Evolutionary conservation across 2,113 vertebrate species (phyloP).

Genomic region (Cyrtonyx montezumae): DNA sequence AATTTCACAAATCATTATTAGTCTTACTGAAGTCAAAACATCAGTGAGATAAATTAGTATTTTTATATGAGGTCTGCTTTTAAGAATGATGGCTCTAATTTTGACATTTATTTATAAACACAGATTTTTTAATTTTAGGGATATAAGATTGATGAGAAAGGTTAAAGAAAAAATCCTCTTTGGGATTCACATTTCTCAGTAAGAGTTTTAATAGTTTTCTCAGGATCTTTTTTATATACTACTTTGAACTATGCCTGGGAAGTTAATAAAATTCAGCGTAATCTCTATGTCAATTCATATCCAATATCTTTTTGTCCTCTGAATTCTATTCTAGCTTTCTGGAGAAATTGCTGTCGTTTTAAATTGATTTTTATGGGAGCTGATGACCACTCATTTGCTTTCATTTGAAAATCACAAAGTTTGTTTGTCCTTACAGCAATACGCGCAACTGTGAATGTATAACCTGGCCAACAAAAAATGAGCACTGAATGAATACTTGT

Average conservation of each 20-base stretch:
- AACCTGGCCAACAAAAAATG: not conserved
- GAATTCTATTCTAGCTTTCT: not conserved
- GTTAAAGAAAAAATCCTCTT: not conserved
- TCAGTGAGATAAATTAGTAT: not conserved
- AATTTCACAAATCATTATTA: not conserved
- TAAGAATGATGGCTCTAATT: rapidly evolving
- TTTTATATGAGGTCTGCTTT: not conserved
- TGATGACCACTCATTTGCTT: not conserved
- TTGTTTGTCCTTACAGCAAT: not conserved
- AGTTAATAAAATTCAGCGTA: not conserved
- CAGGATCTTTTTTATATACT: not conserved
- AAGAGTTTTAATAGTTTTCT: not conserved
- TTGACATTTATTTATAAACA: not conserved
- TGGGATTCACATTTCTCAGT: not conserved
- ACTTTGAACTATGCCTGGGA: not conserved
- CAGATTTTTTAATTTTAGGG: not conserved
- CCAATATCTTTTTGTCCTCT: not conserved
- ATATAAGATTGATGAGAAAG: not conserved
- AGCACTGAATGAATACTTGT: not conserved
- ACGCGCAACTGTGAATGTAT: not conserved
- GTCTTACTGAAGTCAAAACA: not conserved
- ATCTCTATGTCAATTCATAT: not conserved
- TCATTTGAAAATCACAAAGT: not conserved
- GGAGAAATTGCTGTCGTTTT: not conserved
- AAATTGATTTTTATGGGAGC: not conserved